Base-by-base conservation (phyloP, 2,113 vertebrate genomes). In the Cheirogaleus medius region DNA sequence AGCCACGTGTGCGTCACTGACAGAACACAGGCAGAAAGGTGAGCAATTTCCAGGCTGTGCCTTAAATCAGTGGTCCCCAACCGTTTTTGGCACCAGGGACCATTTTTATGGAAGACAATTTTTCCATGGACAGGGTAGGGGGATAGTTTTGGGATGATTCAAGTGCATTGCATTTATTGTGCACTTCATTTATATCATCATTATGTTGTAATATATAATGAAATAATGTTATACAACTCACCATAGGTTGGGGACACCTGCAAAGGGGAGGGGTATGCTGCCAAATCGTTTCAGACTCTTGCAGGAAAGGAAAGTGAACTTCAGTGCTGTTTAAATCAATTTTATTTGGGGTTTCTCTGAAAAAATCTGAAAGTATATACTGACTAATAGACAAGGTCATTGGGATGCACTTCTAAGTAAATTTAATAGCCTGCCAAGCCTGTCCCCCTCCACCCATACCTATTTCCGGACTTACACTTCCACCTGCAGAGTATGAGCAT, bases 291-390 rank as follows among this genome's bases (percentile, higher is more conserved):
- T 44, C n/a, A 21, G 63, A 34, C 44, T 76, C 87, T 34, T 54
- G 18, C 25, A 87, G 82, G 68, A 77, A 4, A 73, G 60, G 21
- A 82, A 73, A 77, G 68, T 37, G 44, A 78, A 83, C 68, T 44
- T 77, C 44, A 60, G 29, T 52, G 74, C 11, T 44, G 7, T 32
- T 66, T 47, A 54, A 34, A 77, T 27, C 71, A 18, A 87, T 80
- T 94, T 83, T 54, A 83, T 78, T 60, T 54, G 49, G 63, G 37
- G 21, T 86, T 87, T 82, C 52, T 64, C 68, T 34, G n/a, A 83
- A 92, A 90, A 73, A 56, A 91, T 18, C 17, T 47, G 47, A 83
- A 89, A 80, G 44, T 64, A 66, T 10, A 66, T 39, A 77, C 20
- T 56, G 15, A 86, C 32, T 87, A 77, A 82, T 2, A 9, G 0